Evolutionary conservation across 2,797 vertebrate species (phyloP).

Genomic region (Chrosomus eos): DNA sequence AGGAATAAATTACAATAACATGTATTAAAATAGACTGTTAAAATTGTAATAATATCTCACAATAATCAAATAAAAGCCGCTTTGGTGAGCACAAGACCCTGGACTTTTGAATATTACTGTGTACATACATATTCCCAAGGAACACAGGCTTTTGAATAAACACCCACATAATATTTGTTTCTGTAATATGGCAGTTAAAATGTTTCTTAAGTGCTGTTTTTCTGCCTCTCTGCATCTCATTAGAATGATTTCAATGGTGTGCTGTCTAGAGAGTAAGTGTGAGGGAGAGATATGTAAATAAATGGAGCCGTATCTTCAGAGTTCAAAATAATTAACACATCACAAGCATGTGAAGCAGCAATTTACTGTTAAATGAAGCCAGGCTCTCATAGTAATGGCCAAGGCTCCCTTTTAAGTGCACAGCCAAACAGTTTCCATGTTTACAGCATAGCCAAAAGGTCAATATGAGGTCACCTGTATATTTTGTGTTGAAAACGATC

Average conservation of each 20-base stretch:
- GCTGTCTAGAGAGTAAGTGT: conserved; percentile 26
- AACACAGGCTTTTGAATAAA: not conserved
- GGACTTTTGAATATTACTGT: not conserved
- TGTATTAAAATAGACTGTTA: not conserved
- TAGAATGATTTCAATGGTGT: conserved; percentile 1
- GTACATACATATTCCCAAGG: not conserved
- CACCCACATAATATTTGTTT: not conserved
- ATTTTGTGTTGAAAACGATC: conserved; percentile 95
- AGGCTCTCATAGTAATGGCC: conserved; percentile 12
- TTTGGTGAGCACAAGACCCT: not conserved
- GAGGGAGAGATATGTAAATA: conserved; percentile 34
- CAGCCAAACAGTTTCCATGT: not conserved
- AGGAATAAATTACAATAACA: not conserved
- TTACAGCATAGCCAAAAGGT: not conserved
- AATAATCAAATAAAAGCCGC: not conserved
- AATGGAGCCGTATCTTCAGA: not conserved
- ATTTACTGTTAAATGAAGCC: conserved; percentile 1
- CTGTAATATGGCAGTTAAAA: not conserved
- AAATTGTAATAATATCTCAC: not conserved
- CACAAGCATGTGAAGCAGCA: conserved; percentile 21
- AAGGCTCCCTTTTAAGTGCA: not conserved
- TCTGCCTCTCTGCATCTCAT: conserved; percentile 8
- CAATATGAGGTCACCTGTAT: conserved; percentile 83
- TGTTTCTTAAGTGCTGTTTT: not conserved
- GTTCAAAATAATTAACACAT: conserved; percentile 35